A percentile compares a stretch with the other conserved stretches of the same genome.
phyloP scores from a whole-genome alignment of 2,888 invertebrate species.

The Galeruca laticollis region DNA sequence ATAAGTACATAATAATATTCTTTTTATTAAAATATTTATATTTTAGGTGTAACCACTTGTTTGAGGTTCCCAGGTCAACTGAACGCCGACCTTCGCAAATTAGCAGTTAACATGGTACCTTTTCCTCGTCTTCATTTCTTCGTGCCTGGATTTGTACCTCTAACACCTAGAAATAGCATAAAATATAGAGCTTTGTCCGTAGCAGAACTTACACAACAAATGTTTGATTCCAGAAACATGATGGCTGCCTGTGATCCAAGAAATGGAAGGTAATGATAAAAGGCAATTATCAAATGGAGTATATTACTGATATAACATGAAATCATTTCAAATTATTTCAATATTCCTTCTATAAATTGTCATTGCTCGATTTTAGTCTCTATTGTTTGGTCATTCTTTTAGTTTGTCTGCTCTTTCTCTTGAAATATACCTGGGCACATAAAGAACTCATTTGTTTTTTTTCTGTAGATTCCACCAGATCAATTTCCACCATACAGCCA shows the following conservation, averaged over 20 bases:
- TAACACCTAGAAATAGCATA: slow-evolving; percentile 90
- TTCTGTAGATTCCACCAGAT: too few species aligned
- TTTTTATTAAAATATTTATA: too few species aligned
- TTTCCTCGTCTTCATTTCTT: slow-evolving; percentile 97
- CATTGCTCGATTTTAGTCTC: too few species aligned
- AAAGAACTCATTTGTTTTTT: too few species aligned
- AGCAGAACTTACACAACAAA: slow-evolving; percentile 82
- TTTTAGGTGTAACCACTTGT: slow-evolving; percentile 88
- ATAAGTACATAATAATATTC: too few species aligned
- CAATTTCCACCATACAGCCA: too few species aligned
- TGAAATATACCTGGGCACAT: too few species aligned
- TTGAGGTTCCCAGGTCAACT: slow-evolving; percentile 92
- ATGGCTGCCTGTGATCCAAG: slow-evolving; percentile 83
- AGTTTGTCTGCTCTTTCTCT: too few species aligned
- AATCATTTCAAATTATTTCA: too few species aligned
- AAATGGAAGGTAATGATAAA: slow-evolving; percentile 72
- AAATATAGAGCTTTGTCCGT: slow-evolving; percentile 78
- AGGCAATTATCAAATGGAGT: neutral
- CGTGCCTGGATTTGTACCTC: slow-evolving; percentile 95
- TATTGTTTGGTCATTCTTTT: too few species aligned
- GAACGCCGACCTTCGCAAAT: slow-evolving; percentile 91
- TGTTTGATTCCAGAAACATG: slow-evolving; percentile 84
- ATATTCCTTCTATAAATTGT: too few species aligned
- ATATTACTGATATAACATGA: too few species aligned
- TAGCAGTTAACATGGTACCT: slow-evolving; percentile 97